Evolutionary conservation across 1,140 invertebrate species (phyloP).

Genomic region (Ceratina japonica): DNA sequence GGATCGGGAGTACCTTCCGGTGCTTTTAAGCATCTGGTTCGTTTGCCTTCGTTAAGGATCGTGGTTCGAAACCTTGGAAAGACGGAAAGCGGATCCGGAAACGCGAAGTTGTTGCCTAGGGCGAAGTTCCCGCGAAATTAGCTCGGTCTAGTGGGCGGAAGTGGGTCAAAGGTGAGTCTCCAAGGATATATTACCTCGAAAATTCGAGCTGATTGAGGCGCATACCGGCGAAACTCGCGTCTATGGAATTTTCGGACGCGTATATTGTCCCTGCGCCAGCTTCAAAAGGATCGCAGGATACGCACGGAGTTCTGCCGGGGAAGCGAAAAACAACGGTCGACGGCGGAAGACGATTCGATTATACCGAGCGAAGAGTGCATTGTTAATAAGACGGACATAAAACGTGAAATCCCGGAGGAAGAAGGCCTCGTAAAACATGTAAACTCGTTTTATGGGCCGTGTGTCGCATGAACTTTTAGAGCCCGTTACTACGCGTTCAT

Average conservation of each 20-base stretch:
- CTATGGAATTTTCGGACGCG: constrained; percentile 10
- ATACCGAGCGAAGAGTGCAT: background rate
- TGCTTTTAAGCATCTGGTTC: constrained; percentile 10
- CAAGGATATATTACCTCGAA: constrained; percentile 40
- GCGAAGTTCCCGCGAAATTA: constrained; percentile 25
- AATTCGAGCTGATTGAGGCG: constrained; percentile 35
- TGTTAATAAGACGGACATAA: constrained; percentile 5
- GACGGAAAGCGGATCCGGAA: background rate
- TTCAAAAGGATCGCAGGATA: background rate
- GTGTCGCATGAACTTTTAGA: background rate
- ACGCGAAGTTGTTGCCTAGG: constrained; percentile 16
- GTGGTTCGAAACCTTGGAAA: background rate
- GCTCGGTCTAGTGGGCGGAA: constrained; percentile 23
- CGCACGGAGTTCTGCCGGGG: no score
- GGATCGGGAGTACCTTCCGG: background rate
- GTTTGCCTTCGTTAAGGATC: constrained; percentile 14
- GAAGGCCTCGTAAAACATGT: background rate
- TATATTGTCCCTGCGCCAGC: background rate
- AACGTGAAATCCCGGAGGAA: background rate
- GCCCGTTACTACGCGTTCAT: constrained; percentile 1
- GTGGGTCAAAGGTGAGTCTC: constrained; percentile 39
- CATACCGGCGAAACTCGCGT: constrained; percentile 4
- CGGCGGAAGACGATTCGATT: background rate
- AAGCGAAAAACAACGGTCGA: background rate
- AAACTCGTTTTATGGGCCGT: constrained; percentile 15